Conservation (phyloP, 2,797 vertebrate genomes). For the Sebastiscus albofasciatus region DNA sequence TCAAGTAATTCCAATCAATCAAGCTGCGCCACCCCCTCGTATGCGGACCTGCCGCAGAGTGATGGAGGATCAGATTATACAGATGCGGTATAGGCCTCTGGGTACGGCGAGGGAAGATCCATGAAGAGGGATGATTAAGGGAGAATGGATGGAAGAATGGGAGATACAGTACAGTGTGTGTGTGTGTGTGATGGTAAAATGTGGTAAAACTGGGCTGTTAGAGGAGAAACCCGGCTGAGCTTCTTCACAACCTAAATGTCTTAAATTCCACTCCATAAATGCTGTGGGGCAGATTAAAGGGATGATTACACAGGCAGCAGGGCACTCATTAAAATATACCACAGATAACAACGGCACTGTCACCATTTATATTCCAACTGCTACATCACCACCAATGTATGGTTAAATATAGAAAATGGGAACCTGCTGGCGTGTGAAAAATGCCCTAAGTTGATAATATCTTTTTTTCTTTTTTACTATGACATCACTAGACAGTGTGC, state of each 20-base stretch:
- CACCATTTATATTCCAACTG: constrained; percentile 26
- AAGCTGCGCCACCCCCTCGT: constrained; percentile 2
- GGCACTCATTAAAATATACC: constrained; percentile 61
- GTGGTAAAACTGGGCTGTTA: constrained; percentile 15
- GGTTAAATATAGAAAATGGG: constrained; percentile 30
- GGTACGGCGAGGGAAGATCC: constrained; percentile 34
- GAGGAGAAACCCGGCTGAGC: constrained; percentile 38
- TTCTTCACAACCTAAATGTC: constrained; percentile 40
- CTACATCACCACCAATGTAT: constrained; percentile 9
- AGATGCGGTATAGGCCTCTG: constrained; percentile 27
- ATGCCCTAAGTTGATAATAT: neutral
- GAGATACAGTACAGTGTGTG: neutral
- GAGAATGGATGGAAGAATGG: constrained; percentile 33
- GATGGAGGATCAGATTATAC: constrained; percentile 53
- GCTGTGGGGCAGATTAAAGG: constrained; percentile 56
- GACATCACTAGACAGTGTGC: neutral
- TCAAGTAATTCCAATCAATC: constrained; percentile 50
- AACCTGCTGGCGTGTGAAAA: constrained; percentile 23
- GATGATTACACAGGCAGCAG: constrained; percentile 55
- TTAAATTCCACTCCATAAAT: constrained; percentile 57
- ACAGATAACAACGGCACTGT: constrained; percentile 46
- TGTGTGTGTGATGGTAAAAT: constrained; percentile 1
- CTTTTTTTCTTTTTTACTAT: neutral
- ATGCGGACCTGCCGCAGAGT: constrained; percentile 21
- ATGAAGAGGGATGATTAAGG: constrained; percentile 50